Conservation (phyloP, 2,888 invertebrate species). For the Adelognathus sp. region DNA sequence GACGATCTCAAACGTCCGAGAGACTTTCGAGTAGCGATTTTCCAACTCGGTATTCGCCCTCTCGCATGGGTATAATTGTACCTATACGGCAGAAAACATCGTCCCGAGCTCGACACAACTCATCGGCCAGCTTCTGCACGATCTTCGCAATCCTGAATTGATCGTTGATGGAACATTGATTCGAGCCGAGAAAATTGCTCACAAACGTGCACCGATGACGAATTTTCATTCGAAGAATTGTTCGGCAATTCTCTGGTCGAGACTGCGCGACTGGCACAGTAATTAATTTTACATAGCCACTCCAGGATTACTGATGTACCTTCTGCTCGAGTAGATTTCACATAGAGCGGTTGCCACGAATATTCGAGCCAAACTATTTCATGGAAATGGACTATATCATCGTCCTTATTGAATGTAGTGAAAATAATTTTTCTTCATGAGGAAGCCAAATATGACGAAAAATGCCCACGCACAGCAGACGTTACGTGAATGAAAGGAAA, state of each 20-base stretch:
- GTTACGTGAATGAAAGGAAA: too few relatives aligned
- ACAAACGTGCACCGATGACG: too few relatives aligned
- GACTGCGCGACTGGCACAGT: not conserved
- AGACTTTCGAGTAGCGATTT: constrained; percentile 47
- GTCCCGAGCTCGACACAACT: not conserved
- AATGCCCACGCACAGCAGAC: too few relatives aligned
- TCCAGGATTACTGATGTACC: not conserved
- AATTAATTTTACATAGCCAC: not conserved
- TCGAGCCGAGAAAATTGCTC: not conserved
- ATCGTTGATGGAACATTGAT: not conserved
- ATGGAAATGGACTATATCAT: too few relatives aligned
- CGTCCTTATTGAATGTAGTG: too few relatives aligned
- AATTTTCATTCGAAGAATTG: not conserved
- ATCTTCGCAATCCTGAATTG: not conserved
- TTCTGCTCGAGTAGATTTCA: not conserved
- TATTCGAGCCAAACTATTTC: too few relatives aligned
- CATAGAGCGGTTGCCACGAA: too few relatives aligned
- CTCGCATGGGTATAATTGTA: constrained; percentile 49
- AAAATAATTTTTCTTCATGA: too few relatives aligned
- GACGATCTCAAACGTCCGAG: constrained; percentile 31
- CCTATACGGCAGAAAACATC: not conserved
- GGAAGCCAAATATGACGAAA: too few relatives aligned
- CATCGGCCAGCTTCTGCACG: not conserved
- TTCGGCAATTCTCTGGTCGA: not conserved
- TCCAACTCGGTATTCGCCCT: constrained; percentile 30